These are phyloP conservation scores for Nothoprocta perdicaria DNA, from an alignment of 2,113 vertebrate species.

Conservation along the genomic window DNA sequence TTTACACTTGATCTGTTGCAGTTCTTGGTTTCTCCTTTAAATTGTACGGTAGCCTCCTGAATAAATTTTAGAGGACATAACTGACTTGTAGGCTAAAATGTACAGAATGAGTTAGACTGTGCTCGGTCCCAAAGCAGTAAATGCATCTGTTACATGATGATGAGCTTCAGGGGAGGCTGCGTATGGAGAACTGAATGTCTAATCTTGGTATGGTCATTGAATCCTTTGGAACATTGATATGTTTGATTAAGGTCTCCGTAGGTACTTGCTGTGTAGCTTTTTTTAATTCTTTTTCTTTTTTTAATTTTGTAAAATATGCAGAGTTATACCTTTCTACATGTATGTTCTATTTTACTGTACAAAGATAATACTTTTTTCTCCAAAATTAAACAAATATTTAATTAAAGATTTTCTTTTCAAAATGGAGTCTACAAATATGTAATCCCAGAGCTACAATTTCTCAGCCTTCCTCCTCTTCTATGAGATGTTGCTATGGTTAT, in stretches of 20 bases:
- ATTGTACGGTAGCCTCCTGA: background rate
- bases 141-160: background rate
- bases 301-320: background rate
- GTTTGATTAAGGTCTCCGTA: background rate
- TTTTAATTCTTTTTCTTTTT: background rate
- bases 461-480: background rate
- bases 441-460: conserved; percentile 47
- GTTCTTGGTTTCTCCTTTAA: background rate
- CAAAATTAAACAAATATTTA: conserved; percentile 61
- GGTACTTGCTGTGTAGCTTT: background rate
- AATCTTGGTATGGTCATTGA: background rate
- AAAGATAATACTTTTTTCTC: background rate
- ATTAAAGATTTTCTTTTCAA: conserved; percentile 54
- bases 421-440: conserved; percentile 38
- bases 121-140: background rate
- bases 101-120: background rate
- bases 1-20: background rate
- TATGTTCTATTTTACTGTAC: background rate
- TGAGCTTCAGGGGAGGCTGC: background rate
- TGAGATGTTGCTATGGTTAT: conserved; percentile 68
- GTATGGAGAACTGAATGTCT: background rate
- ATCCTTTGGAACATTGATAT: background rate
- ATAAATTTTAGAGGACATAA: background rate
- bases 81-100: background rate
- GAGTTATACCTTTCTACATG: background rate